These are phyloP conservation scores for Theropithecus gelada DNA, from an alignment of 2,113 vertebrate genomes.

Conservation along the genomic window DNA sequence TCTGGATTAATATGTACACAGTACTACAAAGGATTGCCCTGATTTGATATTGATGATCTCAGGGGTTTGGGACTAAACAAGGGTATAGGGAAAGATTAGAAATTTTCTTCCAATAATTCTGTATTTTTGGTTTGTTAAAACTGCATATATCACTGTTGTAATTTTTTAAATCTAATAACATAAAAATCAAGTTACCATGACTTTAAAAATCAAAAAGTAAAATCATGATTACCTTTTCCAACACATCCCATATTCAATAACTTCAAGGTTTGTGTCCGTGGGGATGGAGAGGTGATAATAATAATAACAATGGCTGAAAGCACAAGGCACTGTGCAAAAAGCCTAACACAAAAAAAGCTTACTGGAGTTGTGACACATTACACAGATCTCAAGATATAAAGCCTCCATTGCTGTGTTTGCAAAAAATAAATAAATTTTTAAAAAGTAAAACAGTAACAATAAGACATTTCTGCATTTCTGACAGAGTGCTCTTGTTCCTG, in stretches of 20 bases:
- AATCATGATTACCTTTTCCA: background rate
- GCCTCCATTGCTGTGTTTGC: background rate
- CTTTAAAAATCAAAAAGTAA: background rate
- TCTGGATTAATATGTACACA: background rate
- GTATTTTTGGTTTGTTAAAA: background rate
- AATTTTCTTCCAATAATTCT: background rate
- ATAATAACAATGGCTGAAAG: background rate
- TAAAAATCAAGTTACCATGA: background rate
- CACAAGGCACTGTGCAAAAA: rapidly evolving
- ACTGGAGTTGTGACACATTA: background rate
- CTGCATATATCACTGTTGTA: background rate
- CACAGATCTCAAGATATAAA: background rate
- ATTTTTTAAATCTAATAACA: background rate
- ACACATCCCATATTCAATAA: background rate
- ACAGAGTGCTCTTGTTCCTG: background rate
- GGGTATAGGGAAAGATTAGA: rapidly evolving
- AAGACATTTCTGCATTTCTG: background rate
- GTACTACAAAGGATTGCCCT: background rate
- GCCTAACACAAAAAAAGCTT: background rate
- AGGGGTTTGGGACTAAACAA: background rate
- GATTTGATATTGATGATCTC: background rate
- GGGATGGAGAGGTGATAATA: background rate
- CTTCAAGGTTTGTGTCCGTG: too few species aligned
- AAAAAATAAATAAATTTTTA: background rate
- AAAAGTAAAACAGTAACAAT: background rate